These are phyloP conservation scores for Protobothrops flavoviridis DNA, from an alignment of 2,113 vertebrate genomes.

Conservation along the genomic window DNA sequence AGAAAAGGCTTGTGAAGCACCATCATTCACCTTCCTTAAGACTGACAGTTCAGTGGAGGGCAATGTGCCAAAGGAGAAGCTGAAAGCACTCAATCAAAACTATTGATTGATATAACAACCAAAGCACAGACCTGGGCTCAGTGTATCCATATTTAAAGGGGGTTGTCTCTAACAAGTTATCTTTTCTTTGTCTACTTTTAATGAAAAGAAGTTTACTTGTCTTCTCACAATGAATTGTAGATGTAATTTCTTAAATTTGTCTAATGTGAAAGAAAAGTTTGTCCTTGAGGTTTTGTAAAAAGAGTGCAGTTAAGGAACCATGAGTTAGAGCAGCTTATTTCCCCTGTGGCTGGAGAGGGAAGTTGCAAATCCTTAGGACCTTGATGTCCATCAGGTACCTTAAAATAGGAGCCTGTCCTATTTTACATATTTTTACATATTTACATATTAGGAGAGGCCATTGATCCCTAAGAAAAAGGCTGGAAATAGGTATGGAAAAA, in stretches of 20 bases:
- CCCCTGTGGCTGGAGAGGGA: not conserved
- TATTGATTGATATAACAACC: not conserved
- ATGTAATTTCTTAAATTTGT: not conserved
- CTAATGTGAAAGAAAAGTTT: no score
- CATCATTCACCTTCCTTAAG: no score
- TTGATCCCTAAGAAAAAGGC: not conserved
- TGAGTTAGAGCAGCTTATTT: not conserved
- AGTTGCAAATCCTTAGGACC: not conserved
- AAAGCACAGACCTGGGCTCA: no score
- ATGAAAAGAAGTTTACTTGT: not conserved
- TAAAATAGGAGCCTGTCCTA: not conserved
- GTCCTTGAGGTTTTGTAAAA: not conserved
- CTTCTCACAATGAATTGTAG: not conserved
- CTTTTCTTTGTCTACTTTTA: not conserved
- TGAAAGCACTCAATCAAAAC: not conserved
- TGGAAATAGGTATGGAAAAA: not conserved
- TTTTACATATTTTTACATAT: no score
- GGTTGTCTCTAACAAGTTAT: not conserved
- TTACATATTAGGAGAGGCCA: not conserved
- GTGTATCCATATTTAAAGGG: not conserved
- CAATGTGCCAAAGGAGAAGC: not conserved
- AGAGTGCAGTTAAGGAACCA: not conserved
- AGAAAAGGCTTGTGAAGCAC: not conserved
- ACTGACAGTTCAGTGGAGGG: not conserved
- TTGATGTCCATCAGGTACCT: not conserved